phyloP scores from a whole-genome alignment of 35 echinoderm and acorn worm species.

The Eucidaris tribuloides region DNA sequence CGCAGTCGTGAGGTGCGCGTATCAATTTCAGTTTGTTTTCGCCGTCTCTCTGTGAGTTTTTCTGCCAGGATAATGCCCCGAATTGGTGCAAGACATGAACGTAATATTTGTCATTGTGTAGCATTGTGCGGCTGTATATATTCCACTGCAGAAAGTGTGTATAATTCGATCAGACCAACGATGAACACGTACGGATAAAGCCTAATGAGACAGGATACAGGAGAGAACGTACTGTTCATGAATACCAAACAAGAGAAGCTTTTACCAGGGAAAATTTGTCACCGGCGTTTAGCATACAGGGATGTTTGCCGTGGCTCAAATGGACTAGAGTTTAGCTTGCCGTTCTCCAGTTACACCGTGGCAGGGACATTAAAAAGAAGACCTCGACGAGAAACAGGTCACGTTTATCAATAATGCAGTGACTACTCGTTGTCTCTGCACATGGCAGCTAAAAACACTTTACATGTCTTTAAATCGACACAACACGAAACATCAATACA shows the following conservation, averaged over 20 bases:
- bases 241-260: background rate
- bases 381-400: background rate
- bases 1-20: background rate
- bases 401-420: constrained; percentile 22
- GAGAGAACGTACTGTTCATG: background rate
- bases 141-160: background rate
- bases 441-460: background rate
- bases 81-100: background rate
- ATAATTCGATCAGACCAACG: constrained; percentile 11
- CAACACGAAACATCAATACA: constrained; percentile 22
- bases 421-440: background rate
- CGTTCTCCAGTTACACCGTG: background rate
- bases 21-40: constrained; percentile 20
- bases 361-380: background rate
- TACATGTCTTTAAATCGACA: background rate
- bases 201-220: background rate
- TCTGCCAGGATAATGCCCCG: background rate
- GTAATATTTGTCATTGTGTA: background rate
- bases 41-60: background rate
- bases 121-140: background rate
- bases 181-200: background rate
- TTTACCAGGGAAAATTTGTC: constrained; percentile 6
- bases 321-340: constrained; percentile 1
- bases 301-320: background rate
- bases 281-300: background rate